Conservation (phyloP, 2,113 vertebrate genomes). For the Gambusia affinis region DNA sequence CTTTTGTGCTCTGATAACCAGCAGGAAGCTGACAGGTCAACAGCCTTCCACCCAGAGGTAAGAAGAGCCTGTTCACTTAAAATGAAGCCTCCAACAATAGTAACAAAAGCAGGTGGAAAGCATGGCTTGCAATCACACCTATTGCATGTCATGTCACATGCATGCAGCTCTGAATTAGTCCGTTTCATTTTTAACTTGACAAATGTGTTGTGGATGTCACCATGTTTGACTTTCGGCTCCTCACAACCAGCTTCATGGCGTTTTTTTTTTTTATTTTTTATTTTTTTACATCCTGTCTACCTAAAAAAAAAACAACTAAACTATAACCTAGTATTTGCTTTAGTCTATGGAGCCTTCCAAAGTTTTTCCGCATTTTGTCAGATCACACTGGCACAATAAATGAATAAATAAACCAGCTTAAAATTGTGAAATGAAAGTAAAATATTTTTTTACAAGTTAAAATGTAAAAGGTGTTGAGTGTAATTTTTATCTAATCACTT, state of each 20-base stretch:
- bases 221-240: neutral
- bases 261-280: neutral
- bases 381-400: neutral
- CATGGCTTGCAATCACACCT: constrained; percentile 28
- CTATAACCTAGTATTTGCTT: neutral
- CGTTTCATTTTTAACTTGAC: neutral
- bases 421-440: too few relatives aligned
- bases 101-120: constrained; percentile 27
- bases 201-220: neutral
- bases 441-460: too few relatives aligned
- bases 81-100: constrained; percentile 38
- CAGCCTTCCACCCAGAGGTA: constrained; percentile 40
- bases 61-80: constrained; percentile 35
- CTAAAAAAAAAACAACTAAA: neutral
- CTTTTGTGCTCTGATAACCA: constrained; percentile 27
- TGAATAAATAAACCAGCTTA: too few relatives aligned
- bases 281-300: neutral
- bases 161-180: constrained; percentile 12
- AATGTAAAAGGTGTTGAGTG: too few relatives aligned
- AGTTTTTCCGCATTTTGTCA: neutral
- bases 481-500: too few relatives aligned
- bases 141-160: constrained; percentile 5
- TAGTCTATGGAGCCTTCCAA: neutral
- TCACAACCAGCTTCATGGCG: neutral
- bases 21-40: constrained; percentile 60